These are phyloP conservation scores for Ochotona princeps DNA, from an alignment of 2,113 vertebrate genomes.

Conservation along the genomic window DNA sequence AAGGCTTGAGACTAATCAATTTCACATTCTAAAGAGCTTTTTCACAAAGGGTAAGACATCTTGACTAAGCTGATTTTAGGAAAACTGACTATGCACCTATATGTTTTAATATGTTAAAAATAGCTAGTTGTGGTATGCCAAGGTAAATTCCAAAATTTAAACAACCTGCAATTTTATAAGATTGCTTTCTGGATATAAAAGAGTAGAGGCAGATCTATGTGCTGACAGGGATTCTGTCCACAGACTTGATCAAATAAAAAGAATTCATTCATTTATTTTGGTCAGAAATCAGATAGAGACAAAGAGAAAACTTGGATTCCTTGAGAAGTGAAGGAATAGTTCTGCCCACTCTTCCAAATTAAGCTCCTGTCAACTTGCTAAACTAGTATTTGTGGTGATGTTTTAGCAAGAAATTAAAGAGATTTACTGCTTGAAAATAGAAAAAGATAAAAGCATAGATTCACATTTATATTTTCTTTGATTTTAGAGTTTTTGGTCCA, in stretches of 20 bases:
- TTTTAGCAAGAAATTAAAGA: neutral
- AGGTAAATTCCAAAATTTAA: conserved; percentile 1
- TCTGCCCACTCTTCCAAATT: neutral
- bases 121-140: neutral
- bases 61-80: conserved; percentile 21
- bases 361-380: neutral
- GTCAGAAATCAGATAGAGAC: neutral
- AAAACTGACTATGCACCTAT: neutral
- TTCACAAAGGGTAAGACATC: neutral
- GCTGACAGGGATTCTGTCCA: neutral
- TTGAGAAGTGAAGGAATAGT: neutral
- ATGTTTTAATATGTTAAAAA: neutral
- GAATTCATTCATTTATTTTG: neutral
- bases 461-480: conserved; percentile 18
- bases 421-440: neutral
- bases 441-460: neutral
- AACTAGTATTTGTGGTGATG: conserved; percentile 12
- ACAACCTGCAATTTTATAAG: neutral
- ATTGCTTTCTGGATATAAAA: neutral
- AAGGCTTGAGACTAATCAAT: neutral
- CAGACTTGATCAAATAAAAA: neutral
- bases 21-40: conserved; percentile 4
- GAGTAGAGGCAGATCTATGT: neutral
- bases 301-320: neutral
- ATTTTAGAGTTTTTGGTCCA: neutral